Base-by-base conservation (phyloP, 2,797 vertebrate genomes). In the Leptodactylus fallax region DNA sequence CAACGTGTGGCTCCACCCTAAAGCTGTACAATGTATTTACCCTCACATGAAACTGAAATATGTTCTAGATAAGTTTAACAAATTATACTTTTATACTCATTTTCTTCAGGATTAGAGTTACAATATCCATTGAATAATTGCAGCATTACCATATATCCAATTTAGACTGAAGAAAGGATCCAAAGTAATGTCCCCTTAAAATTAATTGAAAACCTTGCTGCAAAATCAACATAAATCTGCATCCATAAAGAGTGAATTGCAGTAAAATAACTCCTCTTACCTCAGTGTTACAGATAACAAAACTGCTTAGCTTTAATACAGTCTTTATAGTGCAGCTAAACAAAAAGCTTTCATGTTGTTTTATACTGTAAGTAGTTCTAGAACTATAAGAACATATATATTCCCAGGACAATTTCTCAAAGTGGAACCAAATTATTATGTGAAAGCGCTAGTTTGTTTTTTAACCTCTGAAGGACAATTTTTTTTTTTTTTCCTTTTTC, bases 141-240 rank as follows among this genome's bases (percentile, higher is more conserved):
- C 1, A 4, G 36, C 36, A 36, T 36, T 36, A 36, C 36, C 36
- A 36, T 36, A 36, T 36, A 36, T 36, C 36, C 36, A 36, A 36
- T 36, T 85, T 85, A 58, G 36, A 86, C n/a, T 21, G 0, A 21
- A 36, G 19, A 19, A 13, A 79, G 23, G 76, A 79, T 23, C 21
- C 27, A 63, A 83, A 82, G 47, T 45, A 27, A n/a, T n/a, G n/a
- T n/a, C n/a, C n/a, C n/a, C n/a, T n/a, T n/a, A n/a, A 78, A 47
- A 21, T 77, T 36, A 36, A 36, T 36, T 36, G 36, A 36, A 36
- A 36, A 51, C 61, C 79, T 83, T 87, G 61, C 80, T 78, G 86
- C 56, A 47, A 79, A 47, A 11, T 23, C 19, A 45, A 51, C 55
- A 63, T 13, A 19, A 79, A 56, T 53, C 13, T 80, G 77, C 77